These are phyloP conservation scores for Bufo gargarizans DNA, from an alignment of 2,113 vertebrate species.

Conservation along the genomic window DNA sequence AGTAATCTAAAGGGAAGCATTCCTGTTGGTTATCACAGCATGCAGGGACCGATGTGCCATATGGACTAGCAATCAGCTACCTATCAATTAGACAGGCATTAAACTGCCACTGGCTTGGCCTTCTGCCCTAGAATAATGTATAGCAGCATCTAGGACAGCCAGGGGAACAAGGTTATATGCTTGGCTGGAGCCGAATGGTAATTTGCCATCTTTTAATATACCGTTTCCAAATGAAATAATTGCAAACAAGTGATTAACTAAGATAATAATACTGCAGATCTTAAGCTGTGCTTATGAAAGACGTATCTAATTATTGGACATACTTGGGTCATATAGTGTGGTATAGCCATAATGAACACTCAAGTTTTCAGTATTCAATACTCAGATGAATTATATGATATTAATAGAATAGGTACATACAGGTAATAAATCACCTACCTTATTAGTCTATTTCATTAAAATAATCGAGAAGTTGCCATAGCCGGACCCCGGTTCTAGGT, in stretches of 20 bases:
- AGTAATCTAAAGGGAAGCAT: constrained; percentile 16
- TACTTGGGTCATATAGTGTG: background rate
- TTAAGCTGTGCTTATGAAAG: constrained; percentile 37
- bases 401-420: background rate
- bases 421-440: background rate
- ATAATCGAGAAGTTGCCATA: no score
- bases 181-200: constrained; percentile 48
- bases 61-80: constrained; percentile 46
- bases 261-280: constrained; percentile 46
- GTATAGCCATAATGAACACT: background rate
- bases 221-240: constrained; percentile 52
- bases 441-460: no score
- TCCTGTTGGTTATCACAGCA: constrained; percentile 23
- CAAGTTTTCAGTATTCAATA: background rate
- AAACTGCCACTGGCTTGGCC: constrained; percentile 52
- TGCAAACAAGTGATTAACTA: constrained; percentile 56
- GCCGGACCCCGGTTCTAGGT: no score
- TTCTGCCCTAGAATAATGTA: constrained; percentile 56
- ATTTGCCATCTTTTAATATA: constrained; percentile 51
- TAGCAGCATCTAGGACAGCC: constrained; percentile 48
- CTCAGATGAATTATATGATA: background rate
- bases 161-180: constrained; percentile 57
- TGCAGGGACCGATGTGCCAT: constrained; percentile 35
- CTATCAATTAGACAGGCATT: constrained; percentile 54
- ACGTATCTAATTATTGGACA: constrained; percentile 41